Evolutionary conservation across 2,113 vertebrate species (phyloP).

Genomic region (Embiotoca jacksoni): DNA sequence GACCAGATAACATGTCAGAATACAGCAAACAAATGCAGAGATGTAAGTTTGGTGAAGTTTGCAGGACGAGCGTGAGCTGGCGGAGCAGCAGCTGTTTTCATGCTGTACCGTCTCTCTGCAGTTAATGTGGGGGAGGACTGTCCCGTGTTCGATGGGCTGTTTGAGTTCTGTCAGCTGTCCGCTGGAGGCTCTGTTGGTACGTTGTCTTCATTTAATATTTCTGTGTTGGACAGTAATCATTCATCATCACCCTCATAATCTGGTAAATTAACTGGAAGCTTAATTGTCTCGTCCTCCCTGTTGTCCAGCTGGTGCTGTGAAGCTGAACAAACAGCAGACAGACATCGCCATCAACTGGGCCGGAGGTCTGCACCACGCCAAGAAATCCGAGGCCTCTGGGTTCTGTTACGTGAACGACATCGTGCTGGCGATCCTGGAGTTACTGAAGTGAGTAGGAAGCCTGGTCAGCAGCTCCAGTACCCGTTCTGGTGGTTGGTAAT

Average conservation of each 20-base stretch:
- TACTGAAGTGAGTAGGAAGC: conserved; percentile 90
- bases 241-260: background rate
- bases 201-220: conserved; percentile 41
- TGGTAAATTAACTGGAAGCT: conserved; percentile 10
- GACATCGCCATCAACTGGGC: conserved; percentile 99
- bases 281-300: conserved; percentile 18
- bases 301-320: conserved; percentile 93
- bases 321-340: conserved; percentile 99
- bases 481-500: background rate
- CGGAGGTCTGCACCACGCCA: conserved; percentile 97
- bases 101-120: conserved; percentile 67
- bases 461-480: background rate
- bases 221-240: background rate
- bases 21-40: conserved; percentile 99
- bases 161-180: conserved; percentile 99
- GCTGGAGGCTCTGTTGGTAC: conserved; percentile 97
- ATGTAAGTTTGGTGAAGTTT: conserved; percentile 85
- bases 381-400: conserved; percentile 98
- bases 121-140: conserved; percentile 99
- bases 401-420: conserved; percentile 99
- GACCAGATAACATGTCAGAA: conserved; percentile 99
- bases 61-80: background rate
- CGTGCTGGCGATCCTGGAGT: conserved; percentile 95
- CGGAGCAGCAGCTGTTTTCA: fast-evolving
- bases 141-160: conserved; percentile 98